Evolutionary conservation across 2,113 vertebrate species (phyloP), one percentile per base, ranked within the genome.

Genomic region (Xiphias gladius): DNA sequence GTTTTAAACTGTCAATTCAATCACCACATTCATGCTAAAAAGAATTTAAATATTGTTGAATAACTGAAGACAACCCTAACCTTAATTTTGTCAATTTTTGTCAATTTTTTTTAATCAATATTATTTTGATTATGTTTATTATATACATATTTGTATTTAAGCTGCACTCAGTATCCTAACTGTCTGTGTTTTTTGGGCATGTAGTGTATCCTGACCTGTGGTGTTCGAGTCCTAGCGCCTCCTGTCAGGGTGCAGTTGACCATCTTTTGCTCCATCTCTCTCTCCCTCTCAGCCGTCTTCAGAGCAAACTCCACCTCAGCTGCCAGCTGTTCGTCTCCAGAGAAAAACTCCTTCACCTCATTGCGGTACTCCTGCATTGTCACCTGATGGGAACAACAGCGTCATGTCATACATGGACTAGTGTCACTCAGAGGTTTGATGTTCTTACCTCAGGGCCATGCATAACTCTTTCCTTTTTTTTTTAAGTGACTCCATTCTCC

Each of bases 281-380:
- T 89, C 54, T 88, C 95, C 66, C 97, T 96, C 20, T 95, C 96
- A 2, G 96, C 96, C 57, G 92, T 95, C 94, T 95, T 97, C 90
- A 99, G 95, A 86, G 97, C 96, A 5, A 97, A 99, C 85, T 99
- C 98, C 30, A 99, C 92, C 83, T 99, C 98, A 0, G 96, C 94
- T 0, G 96, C 97, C 91, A 99, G 94, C 90, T 97, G 98, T 82
- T 97, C 97, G 72, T 99, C 98, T 10, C 92, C 94, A 1, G 95
- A 94, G 78, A 99, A 98, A 72, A 99, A 92, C 8, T 98, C 97
- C 86, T 96, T 97, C 83, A 99, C 94, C 90, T 99, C 97, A 0
- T 95, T 95, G 5, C 96, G 94, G 82, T 97, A 97, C 85, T 99
- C 97, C 80, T 99, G 96, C 97, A 99, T 97, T 46, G 96, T 94